Conservation (phyloP, 2,113 vertebrate genomes). For the Sigmodon hispidus region DNA sequence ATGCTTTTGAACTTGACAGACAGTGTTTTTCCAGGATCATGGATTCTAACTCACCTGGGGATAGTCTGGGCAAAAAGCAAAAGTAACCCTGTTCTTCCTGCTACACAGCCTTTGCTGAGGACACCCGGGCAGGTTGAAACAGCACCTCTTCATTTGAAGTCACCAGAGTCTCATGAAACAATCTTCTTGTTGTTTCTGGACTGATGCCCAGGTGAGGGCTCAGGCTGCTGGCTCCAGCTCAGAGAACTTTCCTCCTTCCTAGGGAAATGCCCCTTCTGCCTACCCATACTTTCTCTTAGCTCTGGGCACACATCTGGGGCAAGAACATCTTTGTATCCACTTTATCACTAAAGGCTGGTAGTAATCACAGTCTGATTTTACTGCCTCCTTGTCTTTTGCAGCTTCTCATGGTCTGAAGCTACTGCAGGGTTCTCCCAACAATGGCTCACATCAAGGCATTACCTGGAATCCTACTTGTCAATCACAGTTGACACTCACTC, state of each 20-base stretch:
- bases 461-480: not conserved
- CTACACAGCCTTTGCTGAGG: not conserved
- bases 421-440: not conserved
- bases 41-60: not conserved
- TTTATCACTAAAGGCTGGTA: not conserved
- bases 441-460: not conserved
- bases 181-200: slow-evolving; percentile 28
- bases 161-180: not conserved
- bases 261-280: not conserved
- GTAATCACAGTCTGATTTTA: slow-evolving; percentile 18
- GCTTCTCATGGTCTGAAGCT: not conserved
- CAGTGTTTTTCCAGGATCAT: not conserved
- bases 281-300: not conserved
- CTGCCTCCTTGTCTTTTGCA: slow-evolving; percentile 22
- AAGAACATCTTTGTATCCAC: not conserved
- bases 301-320: not conserved
- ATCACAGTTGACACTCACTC: not conserved
- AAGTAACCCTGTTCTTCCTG: slow-evolving; percentile 50
- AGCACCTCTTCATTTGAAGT: slow-evolving; percentile 15
- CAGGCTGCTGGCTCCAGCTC: not conserved
- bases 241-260: slow-evolving; percentile 3
- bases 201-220: not conserved
- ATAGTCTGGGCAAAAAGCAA: not conserved
- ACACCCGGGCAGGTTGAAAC: slow-evolving; percentile 42
- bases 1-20: not conserved